Percentiles rank a stretch among this genome's conserved stretches.
Evolutionary conservation across 2,888 invertebrate genomes (phyloP).

Genomic region (Patella pellucida): DNA sequence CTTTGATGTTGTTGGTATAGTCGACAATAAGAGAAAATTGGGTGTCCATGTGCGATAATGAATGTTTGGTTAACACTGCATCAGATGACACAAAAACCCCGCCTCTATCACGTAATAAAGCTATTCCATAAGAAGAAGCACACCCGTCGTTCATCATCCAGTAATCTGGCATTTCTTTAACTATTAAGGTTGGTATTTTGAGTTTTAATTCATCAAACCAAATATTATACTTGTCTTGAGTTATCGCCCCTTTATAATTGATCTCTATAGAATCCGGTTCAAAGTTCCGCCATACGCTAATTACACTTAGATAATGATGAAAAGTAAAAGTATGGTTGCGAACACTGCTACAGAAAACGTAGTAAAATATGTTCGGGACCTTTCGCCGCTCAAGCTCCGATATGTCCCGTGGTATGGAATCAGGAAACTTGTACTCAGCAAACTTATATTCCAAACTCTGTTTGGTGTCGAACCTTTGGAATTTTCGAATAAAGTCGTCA

Average conservation of each 20-base stretch:
- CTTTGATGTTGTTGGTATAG: not conserved
- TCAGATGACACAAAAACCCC: constrained; percentile 58
- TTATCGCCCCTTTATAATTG: constrained; percentile 40
- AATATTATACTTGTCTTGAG: constrained; percentile 48
- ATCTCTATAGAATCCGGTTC: constrained; percentile 59
- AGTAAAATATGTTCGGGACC: constrained; percentile 51
- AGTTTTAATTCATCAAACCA: constrained; percentile 56
- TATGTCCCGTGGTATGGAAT: constrained; percentile 13
- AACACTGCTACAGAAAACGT: constrained; percentile 58
- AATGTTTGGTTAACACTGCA: constrained; percentile 38
- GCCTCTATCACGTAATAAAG: constrained; percentile 53
- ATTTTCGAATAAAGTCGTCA: no score
- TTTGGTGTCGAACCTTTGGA: no score
- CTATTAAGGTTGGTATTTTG: constrained; percentile 47
- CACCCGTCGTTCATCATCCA: constrained; percentile 42
- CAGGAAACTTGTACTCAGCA: not conserved
- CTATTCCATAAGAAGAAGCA: constrained; percentile 41
- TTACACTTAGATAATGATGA: constrained; percentile 59
- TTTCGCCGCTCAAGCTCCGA: constrained; percentile 33
- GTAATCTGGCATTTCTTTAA: constrained; percentile 39
- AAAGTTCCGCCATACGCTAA: constrained; percentile 57
- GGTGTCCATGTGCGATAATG: constrained; percentile 27
- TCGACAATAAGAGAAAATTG: constrained; percentile 32
- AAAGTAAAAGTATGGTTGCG: constrained; percentile 50
- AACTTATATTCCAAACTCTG: no score